Conservation (phyloP, 2,113 vertebrate species). For the Scalopus aquaticus region DNA sequence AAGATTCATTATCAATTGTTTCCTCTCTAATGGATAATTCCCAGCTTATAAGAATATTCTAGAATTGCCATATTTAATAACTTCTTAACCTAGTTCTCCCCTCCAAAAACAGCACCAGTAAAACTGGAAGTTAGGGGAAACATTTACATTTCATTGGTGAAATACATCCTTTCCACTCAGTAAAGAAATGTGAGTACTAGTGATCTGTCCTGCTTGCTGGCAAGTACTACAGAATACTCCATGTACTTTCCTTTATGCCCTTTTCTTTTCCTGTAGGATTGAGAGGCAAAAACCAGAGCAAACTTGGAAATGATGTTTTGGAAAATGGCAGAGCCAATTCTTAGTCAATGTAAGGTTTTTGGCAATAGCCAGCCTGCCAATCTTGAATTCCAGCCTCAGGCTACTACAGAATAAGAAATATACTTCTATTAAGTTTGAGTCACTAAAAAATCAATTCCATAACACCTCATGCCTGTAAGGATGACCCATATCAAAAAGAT, state of each 20-base stretch:
- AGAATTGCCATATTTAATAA: neutral
- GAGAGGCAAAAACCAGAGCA: neutral
- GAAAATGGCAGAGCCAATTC: neutral
- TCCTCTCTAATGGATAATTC: conserved; percentile 10
- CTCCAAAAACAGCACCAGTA: neutral
- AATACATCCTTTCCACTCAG: neutral
- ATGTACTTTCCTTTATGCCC: neutral
- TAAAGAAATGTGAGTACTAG: neutral
- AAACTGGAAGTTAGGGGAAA: neutral
- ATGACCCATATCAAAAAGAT: too few species aligned
- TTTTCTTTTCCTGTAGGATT: neutral
- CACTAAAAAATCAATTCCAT: neutral
- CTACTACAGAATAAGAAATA: neutral
- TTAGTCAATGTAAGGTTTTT: neutral
- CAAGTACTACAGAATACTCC: neutral
- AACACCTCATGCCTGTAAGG: too few species aligned
- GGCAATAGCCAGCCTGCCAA: neutral
- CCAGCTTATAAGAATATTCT: neutral
- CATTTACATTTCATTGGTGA: neutral
- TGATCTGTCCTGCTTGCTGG: neutral
- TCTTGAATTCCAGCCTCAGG: neutral
- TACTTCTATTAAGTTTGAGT: neutral
- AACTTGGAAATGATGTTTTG: neutral
- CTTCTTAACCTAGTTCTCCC: neutral
- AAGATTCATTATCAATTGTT: neutral